Evolutionary conservation across 1,140 invertebrate species (phyloP).

Genomic region (Charaxes varanes): DNA sequence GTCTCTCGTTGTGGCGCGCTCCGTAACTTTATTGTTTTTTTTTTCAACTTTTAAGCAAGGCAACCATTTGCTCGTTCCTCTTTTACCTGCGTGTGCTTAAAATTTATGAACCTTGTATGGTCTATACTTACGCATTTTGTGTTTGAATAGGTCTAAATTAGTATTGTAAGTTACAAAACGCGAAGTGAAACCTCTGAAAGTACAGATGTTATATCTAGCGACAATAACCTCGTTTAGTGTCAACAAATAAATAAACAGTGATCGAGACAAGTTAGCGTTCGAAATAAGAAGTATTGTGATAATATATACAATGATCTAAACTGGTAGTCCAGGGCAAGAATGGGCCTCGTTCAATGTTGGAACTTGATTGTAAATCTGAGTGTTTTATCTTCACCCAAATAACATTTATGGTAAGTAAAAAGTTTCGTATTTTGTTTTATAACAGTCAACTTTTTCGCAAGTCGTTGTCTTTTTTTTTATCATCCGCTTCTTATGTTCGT

Average conservation of each 20-base stretch:
- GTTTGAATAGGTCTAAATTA: conserved; percentile 20
- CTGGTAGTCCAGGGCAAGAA: conserved; percentile 56
- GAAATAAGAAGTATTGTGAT: conserved; percentile 54
- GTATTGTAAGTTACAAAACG: conserved; percentile 14
- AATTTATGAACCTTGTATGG: conserved; percentile 25
- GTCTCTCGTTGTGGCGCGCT: conserved; percentile 26
- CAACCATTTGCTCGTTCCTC: conserved; percentile 42
- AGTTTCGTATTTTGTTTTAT: conserved; percentile 68
- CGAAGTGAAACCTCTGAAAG: conserved; percentile 52
- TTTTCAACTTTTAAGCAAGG: conserved; percentile 35
- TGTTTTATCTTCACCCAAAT: conserved; percentile 62
- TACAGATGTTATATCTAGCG: conserved; percentile 51
- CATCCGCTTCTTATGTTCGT: conserved; percentile 14
- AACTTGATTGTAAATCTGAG: conserved; percentile 42
- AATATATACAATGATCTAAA: conserved; percentile 62
- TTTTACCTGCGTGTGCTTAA: conserved; percentile 46
- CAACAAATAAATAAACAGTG: conserved; percentile 70
- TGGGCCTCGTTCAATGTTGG: conserved; percentile 44
- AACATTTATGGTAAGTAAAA: conserved; percentile 69
- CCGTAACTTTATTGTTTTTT: conserved; percentile 52
- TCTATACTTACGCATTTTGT: conserved; percentile 16
- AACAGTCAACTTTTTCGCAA: conserved; percentile 44
- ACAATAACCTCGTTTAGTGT: conserved; percentile 59
- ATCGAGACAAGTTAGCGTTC: conserved; percentile 47
- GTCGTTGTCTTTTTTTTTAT: conserved; percentile 33